Percentiles rank a stretch among this genome's conserved stretches.
These are phyloP conservation scores for Megalops atlanticus DNA, from an alignment of 2,113 vertebrate species.

Conservation along the genomic window DNA sequence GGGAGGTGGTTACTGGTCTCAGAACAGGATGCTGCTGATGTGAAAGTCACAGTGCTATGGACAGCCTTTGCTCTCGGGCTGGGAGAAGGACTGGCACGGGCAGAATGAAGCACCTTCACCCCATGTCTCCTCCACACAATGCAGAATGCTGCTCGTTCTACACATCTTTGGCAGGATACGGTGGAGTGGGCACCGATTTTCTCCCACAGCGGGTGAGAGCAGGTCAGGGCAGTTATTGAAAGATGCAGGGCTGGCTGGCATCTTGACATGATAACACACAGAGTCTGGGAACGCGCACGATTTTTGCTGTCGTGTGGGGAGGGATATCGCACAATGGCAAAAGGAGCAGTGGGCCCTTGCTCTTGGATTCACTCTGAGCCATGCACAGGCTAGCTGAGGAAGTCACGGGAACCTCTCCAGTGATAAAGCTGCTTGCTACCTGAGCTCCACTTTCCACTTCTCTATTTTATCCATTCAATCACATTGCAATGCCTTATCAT, in stretches of 20 bases:
- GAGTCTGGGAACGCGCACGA: background rate
- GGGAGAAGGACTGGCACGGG: background rate
- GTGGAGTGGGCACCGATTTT: background rate
- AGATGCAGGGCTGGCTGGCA: background rate
- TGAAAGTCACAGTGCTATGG: background rate
- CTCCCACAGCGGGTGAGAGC: background rate
- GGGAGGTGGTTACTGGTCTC: no score
- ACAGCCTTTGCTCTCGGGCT: background rate
- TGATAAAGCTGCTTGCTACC: no score
- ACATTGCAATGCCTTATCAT: no score
- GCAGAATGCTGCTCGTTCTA: background rate
- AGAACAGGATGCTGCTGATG: no score
- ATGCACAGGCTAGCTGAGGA: no score
- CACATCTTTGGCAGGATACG: background rate
- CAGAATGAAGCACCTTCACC: background rate
- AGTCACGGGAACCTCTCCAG: no score
- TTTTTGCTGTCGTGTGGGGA: background rate
- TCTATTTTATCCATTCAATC: no score
- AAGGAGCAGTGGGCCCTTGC: no score
- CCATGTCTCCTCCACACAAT: background rate
- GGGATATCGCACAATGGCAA: background rate
- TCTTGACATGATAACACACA: no score
- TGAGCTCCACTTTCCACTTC: no score
- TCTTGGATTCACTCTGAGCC: no score
- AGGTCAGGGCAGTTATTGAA: background rate